These are phyloP conservation scores for Morelia viridis DNA, from an alignment of 2,797 vertebrate genomes.

Conservation along the genomic window DNA sequence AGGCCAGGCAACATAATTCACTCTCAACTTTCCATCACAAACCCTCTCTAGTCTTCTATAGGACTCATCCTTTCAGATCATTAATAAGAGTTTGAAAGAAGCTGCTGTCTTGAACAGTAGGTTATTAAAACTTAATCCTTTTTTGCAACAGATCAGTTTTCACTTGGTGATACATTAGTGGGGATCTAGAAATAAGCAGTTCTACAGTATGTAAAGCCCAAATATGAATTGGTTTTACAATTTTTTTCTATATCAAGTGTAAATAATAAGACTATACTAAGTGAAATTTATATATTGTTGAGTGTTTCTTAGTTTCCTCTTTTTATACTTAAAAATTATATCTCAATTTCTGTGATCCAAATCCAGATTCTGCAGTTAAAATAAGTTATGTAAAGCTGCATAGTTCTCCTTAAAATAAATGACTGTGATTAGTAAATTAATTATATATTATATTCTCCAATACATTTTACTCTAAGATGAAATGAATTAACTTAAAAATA, in stretches of 20 bases:
- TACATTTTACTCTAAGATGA: background rate
- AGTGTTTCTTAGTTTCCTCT: background rate
- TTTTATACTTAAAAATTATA: background rate
- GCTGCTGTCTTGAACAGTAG: background rate
- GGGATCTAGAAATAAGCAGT: background rate
- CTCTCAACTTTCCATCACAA: background rate
- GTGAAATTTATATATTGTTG: background rate
- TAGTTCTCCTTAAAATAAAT: background rate
- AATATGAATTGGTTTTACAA: background rate
- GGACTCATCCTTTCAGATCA: background rate
- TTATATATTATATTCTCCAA: background rate
- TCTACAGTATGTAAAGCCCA: background rate
- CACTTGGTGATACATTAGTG: background rate
- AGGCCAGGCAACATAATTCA: background rate
- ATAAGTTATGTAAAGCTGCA: background rate
- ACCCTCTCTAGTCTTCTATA: background rate
- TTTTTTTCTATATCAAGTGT: background rate
- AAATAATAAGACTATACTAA: background rate
- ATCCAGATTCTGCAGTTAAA: background rate
- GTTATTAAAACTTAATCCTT: background rate
- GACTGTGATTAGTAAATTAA: background rate
- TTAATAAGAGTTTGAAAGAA: background rate
- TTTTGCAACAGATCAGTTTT: background rate
- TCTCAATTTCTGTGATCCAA: background rate
- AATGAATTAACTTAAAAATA: constrained; percentile 44